These are phyloP conservation scores for Chelonus formosanus DNA, from an alignment of 2,888 invertebrate genomes.

Conservation along the genomic window DNA sequence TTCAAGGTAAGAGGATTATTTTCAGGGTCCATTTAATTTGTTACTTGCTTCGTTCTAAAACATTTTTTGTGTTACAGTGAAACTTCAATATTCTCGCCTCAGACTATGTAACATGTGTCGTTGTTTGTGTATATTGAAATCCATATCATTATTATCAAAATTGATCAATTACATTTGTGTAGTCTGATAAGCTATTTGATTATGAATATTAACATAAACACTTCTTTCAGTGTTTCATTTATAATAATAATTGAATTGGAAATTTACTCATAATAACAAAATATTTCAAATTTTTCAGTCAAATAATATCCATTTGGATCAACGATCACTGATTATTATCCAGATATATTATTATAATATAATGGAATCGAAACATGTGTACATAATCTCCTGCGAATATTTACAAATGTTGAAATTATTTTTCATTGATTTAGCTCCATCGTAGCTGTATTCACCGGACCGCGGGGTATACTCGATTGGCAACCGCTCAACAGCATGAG, in stretches of 20 bases:
- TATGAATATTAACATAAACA: slow-evolving; percentile 38
- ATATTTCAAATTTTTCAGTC: slow-evolving; percentile 38
- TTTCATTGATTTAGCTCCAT: slow-evolving; percentile 57
- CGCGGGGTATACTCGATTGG: slow-evolving; percentile 64
- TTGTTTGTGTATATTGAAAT: slow-evolving; percentile 16
- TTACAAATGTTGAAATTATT: slow-evolving; percentile 38
- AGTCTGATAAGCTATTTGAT: too few species aligned
- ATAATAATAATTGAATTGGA: slow-evolving; percentile 27
- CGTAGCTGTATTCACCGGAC: slow-evolving; percentile 59
- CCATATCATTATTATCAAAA: slow-evolving; percentile 5
- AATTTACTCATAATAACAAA: slow-evolving; percentile 28
- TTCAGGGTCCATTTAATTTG: slow-evolving; percentile 11
- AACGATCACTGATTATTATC: slow-evolving; percentile 15
- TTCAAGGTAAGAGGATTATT: slow-evolving; percentile 68
- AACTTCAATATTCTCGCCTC: slow-evolving; percentile 57
- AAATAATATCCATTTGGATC: slow-evolving; percentile 29
- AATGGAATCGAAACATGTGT: slow-evolving; percentile 36
- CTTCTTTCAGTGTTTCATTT: slow-evolving; percentile 55
- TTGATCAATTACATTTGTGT: too few species aligned
- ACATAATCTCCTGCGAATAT: slow-evolving; percentile 42
- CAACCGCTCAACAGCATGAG: slow-evolving; percentile 65
- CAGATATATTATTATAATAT: slow-evolving; percentile 21
- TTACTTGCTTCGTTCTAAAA: slow-evolving; percentile 44
- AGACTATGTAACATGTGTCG: slow-evolving; percentile 43
- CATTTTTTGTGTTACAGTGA: slow-evolving; percentile 62